Conservation (phyloP, 2,888 invertebrate genomes). For the Cynaeus angustus region DNA sequence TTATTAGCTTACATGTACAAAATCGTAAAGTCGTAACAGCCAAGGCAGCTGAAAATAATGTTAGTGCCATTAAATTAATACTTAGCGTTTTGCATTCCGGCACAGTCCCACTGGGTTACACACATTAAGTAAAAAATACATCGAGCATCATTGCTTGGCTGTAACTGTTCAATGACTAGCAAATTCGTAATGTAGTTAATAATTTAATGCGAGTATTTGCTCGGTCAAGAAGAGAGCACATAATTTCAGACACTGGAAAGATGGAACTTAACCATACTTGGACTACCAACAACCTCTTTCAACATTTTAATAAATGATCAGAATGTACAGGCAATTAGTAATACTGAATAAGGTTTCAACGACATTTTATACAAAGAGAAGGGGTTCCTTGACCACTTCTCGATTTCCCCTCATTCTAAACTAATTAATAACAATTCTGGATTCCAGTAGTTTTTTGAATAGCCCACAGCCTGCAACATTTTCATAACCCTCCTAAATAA, state of each 20-base stretch:
- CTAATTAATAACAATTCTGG: too few relatives aligned
- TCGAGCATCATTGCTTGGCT: conserved; percentile 30
- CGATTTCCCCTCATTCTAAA: too few relatives aligned
- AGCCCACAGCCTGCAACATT: conserved; percentile 20
- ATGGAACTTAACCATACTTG: too few relatives aligned
- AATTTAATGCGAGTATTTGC: conserved; percentile 28
- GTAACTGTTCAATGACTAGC: conserved; percentile 41
- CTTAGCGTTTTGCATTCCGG: conserved; percentile 7
- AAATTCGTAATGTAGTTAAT: conserved; percentile 30
- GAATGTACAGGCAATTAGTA: too few relatives aligned
- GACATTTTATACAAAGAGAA: too few relatives aligned
- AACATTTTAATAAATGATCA: too few relatives aligned
- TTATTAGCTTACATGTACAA: conserved; percentile 16
- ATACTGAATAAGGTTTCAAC: too few relatives aligned
- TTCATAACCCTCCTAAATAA: conserved; percentile 15
- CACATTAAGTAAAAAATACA: conserved; percentile 23
- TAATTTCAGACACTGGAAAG: not conserved
- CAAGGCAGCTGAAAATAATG: conserved; percentile 14
- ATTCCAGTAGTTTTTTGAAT: too few relatives aligned
- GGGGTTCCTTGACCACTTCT: too few relatives aligned
- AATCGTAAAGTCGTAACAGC: conserved; percentile 28
- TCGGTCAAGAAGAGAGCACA: not conserved
- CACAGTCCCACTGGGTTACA: conserved; percentile 6
- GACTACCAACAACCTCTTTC: too few relatives aligned
- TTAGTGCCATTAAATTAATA: conserved; percentile 39